These are phyloP conservation scores for Athalia circularis DNA, from an alignment of 2,888 invertebrate genomes.

Conservation along the genomic window DNA sequence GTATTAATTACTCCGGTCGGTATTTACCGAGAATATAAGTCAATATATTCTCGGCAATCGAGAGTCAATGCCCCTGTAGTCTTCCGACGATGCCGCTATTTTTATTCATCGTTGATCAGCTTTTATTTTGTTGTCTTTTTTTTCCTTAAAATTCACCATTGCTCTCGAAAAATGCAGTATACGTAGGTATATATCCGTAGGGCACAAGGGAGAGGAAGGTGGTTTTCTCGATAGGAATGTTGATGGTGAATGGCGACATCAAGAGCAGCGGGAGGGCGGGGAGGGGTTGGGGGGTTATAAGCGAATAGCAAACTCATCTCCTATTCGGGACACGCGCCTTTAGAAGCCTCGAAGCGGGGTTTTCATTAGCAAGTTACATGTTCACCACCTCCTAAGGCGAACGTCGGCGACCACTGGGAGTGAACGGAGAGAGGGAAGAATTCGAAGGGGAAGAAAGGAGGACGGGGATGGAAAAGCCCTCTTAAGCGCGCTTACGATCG, in stretches of 20 bases:
- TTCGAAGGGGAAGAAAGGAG: neutral
- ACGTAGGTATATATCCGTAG: too few species aligned
- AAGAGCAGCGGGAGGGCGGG: neutral
- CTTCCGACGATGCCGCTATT: too few species aligned
- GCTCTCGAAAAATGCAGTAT: too few species aligned
- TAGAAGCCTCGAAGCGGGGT: slow-evolving; percentile 32
- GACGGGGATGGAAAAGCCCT: slow-evolving; percentile 14
- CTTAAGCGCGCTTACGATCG: slow-evolving; percentile 40
- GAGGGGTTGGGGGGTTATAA: neutral
- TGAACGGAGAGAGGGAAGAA: neutral
- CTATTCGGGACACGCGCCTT: slow-evolving; percentile 39
- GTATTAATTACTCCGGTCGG: neutral
- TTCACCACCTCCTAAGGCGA: slow-evolving; percentile 30
- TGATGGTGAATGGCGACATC: too few species aligned
- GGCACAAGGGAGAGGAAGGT: too few species aligned
- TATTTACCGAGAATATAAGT: neutral
- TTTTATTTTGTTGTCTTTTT: too few species aligned
- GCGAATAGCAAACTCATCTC: slow-evolving; percentile 41
- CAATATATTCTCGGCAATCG: too few species aligned
- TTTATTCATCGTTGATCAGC: too few species aligned
- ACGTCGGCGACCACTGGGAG: slow-evolving; percentile 15
- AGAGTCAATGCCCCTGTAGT: too few species aligned
- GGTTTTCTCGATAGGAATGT: too few species aligned
- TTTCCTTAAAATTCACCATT: too few species aligned
- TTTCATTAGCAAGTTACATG: slow-evolving; percentile 48